phyloP scores from a whole-genome alignment of 2,113 vertebrate species.

The Vulpes lagopus region DNA sequence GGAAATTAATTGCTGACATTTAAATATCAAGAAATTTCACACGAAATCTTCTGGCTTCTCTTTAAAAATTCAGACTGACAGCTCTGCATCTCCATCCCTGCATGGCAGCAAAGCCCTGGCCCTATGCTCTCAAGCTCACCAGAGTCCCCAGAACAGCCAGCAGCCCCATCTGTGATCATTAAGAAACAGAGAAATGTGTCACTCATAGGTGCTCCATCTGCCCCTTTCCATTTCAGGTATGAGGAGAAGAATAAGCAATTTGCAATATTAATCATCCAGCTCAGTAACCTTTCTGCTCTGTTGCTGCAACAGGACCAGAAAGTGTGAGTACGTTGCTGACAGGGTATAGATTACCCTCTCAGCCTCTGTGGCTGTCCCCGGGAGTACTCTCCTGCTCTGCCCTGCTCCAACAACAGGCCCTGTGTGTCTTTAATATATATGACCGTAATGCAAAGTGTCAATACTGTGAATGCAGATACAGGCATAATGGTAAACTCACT shows the following conservation, averaged over 20 bases:
- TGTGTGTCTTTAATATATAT: fast-evolving
- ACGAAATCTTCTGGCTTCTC: background rate
- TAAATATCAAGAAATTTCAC: background rate
- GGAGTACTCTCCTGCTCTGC: background rate
- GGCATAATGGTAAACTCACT: fast-evolving
- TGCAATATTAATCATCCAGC: conserved; percentile 92
- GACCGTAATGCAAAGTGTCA: fast-evolving
- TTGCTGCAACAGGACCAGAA: conserved; percentile 91
- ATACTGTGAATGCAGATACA: fast-evolving
- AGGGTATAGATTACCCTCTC: fast-evolving
- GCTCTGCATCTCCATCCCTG: background rate
- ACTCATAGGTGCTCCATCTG: background rate
- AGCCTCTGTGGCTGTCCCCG: background rate
- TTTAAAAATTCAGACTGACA: background rate
- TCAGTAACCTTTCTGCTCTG: conserved; percentile 92
- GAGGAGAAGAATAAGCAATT: conserved; percentile 95
- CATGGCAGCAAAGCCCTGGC: background rate
- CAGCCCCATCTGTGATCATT: fast-evolving
- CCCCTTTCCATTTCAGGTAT: conserved; percentile 85
- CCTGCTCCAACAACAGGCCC: background rate
- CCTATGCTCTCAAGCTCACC: background rate
- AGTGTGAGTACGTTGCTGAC: conserved; percentile 89
- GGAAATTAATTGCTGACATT: background rate
- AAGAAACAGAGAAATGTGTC: background rate
- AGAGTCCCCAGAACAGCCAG: background rate